Evolutionary conservation across 2,888 invertebrate genomes (phyloP), one percentile per base, ranked within the genome.

Genomic region (Stenodera caucasica): DNA sequence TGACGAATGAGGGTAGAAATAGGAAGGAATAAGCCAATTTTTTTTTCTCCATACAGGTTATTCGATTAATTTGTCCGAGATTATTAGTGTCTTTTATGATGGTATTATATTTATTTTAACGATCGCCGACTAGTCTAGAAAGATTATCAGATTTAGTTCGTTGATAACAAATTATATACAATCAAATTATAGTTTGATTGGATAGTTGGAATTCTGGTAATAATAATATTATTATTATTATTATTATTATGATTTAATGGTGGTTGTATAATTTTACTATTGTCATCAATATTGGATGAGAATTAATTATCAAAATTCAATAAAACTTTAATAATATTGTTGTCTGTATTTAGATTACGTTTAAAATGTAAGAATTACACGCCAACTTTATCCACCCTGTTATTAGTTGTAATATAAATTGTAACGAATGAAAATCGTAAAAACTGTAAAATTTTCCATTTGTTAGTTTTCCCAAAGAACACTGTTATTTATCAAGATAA

Each of bases 31-130:
- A 70, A 72, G 67, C 70, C 71, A 70, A 72, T 73, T 70, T 69
- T 64, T 67, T 67, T 67, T n/a, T n/a, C n/a, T 26, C 64, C 66
- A 67, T 65, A 61, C 68, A 71, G 69, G 70, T 73, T 71, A 74
- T 75, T 74, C 70, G 69, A 75, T 74, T 73, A 75, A 74, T 75
- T 73, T 73, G 75, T 72, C 73, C 61, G 67, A 66, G 67, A 68
- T 70, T 72, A 75, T 75, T 75, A 73, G 72, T 69, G 73, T 73
- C 69, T 72, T 45, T 72, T 73, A 73, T 71, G 68, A 68, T 63
- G 68, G 67, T 57, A 61, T 66, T 68, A 68, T 69, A 63, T 66
- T 66, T 68, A 63, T 57, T 68, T 58, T 61, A 58, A 61, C 40
- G 58, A 61, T 56, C 54, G 53, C 45, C 55, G 62, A 63, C 57